Conservation (phyloP, 2,888 invertebrate species). For the Tridacna gigas region DNA sequence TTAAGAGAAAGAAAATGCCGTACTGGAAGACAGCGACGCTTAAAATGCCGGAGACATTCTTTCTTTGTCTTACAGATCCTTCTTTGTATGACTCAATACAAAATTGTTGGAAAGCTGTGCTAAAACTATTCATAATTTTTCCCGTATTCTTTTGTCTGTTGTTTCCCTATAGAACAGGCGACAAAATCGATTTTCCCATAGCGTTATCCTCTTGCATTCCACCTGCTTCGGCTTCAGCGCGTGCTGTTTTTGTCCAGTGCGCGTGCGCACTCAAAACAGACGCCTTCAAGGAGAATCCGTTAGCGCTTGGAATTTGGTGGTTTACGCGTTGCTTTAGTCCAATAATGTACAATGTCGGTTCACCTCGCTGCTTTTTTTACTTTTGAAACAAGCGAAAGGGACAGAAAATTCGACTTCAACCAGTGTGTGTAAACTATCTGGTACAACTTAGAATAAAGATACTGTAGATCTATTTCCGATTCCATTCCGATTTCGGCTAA, state of each 20-base stretch:
- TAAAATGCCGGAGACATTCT: background rate
- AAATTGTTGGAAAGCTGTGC: constrained; percentile 21
- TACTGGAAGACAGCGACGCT: no score
- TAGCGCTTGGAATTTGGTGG: constrained; percentile 28
- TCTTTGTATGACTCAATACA: constrained; percentile 7
- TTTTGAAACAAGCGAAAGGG: no score
- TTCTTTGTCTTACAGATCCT: constrained; percentile 19
- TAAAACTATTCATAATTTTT: constrained; percentile 55
- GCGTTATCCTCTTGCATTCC: constrained; percentile 58
- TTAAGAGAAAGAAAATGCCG: no score
- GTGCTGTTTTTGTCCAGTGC: constrained; percentile 45
- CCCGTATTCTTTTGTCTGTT: constrained; percentile 43
- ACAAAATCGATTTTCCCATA: constrained; percentile 57
- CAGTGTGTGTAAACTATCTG: no score
- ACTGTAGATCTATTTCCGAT: no score
- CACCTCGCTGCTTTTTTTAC: no score
- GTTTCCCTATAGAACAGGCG: constrained; percentile 52
- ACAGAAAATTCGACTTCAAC: no score
- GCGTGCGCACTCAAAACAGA: constrained; percentile 54
- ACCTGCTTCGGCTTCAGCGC: constrained; percentile 61
- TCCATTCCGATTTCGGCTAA: no score
- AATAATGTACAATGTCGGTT: background rate
- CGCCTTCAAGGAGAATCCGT: constrained; percentile 50
- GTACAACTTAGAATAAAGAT: no score
- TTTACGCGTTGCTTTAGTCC: background rate